These are phyloP conservation scores for Hemitrygon akajei DNA, from an alignment of 2,797 vertebrate genomes.

Conservation along the genomic window DNA sequence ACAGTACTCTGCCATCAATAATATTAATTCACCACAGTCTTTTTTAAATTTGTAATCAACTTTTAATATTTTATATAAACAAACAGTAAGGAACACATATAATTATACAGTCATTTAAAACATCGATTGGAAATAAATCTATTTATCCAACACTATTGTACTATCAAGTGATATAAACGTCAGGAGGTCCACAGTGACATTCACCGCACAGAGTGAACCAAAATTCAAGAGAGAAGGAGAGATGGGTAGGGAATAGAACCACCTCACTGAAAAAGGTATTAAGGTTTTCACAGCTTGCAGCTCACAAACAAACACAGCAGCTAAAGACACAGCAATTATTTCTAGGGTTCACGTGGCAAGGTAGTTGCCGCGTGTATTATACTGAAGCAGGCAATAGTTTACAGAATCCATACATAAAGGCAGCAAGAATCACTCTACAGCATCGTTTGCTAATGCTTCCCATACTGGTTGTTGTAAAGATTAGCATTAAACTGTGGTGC, in stretches of 20 bases:
- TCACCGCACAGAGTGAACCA: conserved; percentile 98
- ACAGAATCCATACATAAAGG: conserved; percentile 99
- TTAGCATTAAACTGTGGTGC: conserved; percentile 66
- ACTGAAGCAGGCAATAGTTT: conserved; percentile 98
- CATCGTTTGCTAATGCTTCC: conserved; percentile 92
- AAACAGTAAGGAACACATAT: conserved; percentile 31
- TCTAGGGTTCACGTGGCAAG: conserved; percentile 96
- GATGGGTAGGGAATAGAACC: conserved; percentile 57
- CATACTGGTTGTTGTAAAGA: conserved; percentile 89
- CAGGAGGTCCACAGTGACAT: conserved; percentile 96
- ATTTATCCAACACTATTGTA: conserved; percentile 98
- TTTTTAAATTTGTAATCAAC: conserved; percentile 33
- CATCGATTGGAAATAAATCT: conserved; percentile 99
- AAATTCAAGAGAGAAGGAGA: conserved; percentile 60
- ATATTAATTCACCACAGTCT: background rate
- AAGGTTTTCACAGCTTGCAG: conserved; percentile 89
- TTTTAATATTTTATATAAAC: conserved; percentile 36
- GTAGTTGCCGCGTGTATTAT: conserved; percentile 77
- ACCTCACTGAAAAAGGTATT: conserved; percentile 84
- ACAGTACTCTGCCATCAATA: background rate
- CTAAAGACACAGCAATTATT: conserved; percentile 89
- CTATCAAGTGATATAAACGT: conserved; percentile 97
- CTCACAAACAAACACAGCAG: conserved; percentile 82
- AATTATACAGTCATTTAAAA: conserved; percentile 44
- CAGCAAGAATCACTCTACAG: conserved; percentile 99